Evolutionary conservation across 2,113 vertebrate species (phyloP).

Genomic region (Vidua macroura): DNA sequence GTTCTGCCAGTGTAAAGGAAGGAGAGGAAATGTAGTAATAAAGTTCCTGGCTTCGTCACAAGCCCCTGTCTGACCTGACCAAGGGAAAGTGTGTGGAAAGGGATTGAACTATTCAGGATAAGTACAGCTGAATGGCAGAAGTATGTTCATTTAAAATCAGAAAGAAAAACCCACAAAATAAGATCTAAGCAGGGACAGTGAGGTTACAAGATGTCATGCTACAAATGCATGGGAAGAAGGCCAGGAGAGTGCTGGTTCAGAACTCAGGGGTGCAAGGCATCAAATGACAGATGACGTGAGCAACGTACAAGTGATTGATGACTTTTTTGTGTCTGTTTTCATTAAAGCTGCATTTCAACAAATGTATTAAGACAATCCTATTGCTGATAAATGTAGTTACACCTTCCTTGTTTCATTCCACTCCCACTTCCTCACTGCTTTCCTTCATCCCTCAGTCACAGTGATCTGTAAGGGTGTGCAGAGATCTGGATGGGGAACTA

Average conservation of each 20-base stretch:
- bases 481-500: neutral
- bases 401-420: neutral
- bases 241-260: neutral
- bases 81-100: neutral
- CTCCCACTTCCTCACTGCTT: neutral
- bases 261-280: neutral
- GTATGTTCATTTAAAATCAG: neutral
- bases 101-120: neutral
- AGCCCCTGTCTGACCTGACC: neutral
- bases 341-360: neutral
- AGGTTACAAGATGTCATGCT: neutral
- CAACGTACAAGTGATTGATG: neutral
- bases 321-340: neutral
- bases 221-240: neutral
- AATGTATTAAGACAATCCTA: accelerated
- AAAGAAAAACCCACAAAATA: neutral
- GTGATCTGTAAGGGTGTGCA: accelerated
- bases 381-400: neutral
- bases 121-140: neutral
- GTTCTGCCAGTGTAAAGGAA: neutral
- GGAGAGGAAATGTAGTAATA: neutral
- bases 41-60: neutral
- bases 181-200: neutral
- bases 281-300: accelerated
- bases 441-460: neutral